Evolutionary conservation across 2,888 invertebrate genomes (phyloP), one percentile per base, ranked within the genome.

Genomic region (Masnerella sp.): DNA sequence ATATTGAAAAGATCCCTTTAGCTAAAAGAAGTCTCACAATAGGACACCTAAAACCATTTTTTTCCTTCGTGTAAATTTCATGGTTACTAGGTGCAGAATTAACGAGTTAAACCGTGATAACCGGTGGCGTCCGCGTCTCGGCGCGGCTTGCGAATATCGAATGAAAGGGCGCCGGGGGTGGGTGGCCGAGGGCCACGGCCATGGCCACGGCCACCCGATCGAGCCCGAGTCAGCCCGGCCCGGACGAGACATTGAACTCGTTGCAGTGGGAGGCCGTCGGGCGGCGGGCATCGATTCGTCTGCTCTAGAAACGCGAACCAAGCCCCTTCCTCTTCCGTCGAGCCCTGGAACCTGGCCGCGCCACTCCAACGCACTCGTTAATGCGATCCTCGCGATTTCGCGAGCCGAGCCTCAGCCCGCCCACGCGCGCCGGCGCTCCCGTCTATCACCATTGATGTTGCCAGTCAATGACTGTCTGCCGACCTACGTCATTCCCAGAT

Each of bases 181-280:
- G 69, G 77, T 43, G 76, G 76, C 70, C 47, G 62, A 15, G 42
- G 75, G 77, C 74, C 77, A 82, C 79, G 82, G 82, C 83, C 83
- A 82, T 79, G 82, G 83, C 82, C 82, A 82, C 75, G 77, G 73
- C 76, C 77, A 71, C 62, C 67, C 78, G 67, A 42, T 76, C 78
- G 74, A 59, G 59, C 51, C 54, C 67, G 65, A 68, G 34, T 54
- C 59, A 69, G 69, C 64, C 79, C 51, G 75, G 82, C 83, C 84
- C 84, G 84, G 84, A 84, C 84, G 84, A 84, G 84, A 84, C 84
- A 84, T 84, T 84, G 84, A 84, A 84, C 84, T 84, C 84, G 81
- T 80, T 83, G 83, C 80, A 81, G 80, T 74, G 68, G 81, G 82
- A 76, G 64, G 64, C 36, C 14, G 45, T 40, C 28, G 80, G 78